Conservation (phyloP, 2,888 invertebrate genomes). For the Eueremaeus valkanovi region DNA sequence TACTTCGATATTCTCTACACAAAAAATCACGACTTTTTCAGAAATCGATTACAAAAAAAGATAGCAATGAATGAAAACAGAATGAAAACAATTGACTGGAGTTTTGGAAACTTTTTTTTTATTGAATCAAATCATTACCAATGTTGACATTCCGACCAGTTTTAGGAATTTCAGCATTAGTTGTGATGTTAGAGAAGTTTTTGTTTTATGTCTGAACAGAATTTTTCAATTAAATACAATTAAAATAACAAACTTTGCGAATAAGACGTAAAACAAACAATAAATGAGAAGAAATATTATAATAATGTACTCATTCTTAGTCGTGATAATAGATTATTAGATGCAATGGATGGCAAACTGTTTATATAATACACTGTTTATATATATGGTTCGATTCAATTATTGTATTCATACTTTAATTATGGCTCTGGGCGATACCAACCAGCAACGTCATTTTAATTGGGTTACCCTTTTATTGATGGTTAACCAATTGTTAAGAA, state of each 20-base stretch:
- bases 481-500: too few species aligned
- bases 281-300: not conserved
- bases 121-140: conserved; percentile 14
- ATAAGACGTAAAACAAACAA: not conserved
- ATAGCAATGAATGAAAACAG: not conserved
- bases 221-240: not conserved
- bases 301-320: not conserved
- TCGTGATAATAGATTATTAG: conserved; percentile 18
- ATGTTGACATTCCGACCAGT: conserved; percentile 20
- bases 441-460: too few species aligned
- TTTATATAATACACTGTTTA: not conserved
- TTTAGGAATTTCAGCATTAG: conserved; percentile 21
- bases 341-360: conserved; percentile 19
- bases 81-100: not conserved
- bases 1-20: too few species aligned
- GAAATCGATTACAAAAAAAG: too few species aligned
- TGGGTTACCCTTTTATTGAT: too few species aligned
- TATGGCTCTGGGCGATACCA: conserved; percentile 18
- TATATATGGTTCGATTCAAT: conserved; percentile 31
- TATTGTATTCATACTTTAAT: conserved; percentile 22
- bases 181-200: not conserved
- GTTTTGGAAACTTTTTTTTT: not conserved
- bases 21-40: too few species aligned
- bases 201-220: not conserved
- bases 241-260: not conserved